These are phyloP conservation scores for Leptonema lineaticorne DNA, from an alignment of 1,140 invertebrate genomes.

Conservation along the genomic window DNA sequence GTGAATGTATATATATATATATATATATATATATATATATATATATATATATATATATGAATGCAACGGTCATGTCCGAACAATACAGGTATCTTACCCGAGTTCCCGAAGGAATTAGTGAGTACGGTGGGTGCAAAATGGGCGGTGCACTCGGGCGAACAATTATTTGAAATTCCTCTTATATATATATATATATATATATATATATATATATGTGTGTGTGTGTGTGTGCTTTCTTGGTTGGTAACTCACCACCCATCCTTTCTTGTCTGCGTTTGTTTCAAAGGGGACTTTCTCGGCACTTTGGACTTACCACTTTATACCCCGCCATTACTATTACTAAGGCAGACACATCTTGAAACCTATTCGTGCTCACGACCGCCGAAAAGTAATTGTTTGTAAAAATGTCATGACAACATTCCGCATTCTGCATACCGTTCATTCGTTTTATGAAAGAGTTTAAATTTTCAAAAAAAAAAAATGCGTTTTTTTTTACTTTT, in stretches of 20 bases:
- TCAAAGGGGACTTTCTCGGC: slow-evolving; percentile 22
- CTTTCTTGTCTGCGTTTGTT: slow-evolving; percentile 21
- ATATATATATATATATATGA: too few relatives aligned
- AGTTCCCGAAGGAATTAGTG: neutral
- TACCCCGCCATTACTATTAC: neutral
- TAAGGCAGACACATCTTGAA: too few relatives aligned
- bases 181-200: neutral
- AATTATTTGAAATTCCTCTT: slow-evolving; percentile 39
- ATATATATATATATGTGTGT: neutral
- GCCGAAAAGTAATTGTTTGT: too few relatives aligned
- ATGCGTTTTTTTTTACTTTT: too few relatives aligned
- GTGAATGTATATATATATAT: too few relatives aligned
- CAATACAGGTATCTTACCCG: neutral
- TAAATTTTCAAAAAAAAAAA: too few relatives aligned
- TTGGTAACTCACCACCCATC: slow-evolving; percentile 11
- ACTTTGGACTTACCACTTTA: slow-evolving; percentile 1
- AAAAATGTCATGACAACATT: too few relatives aligned
- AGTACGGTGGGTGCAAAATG: slow-evolving; percentile 5
- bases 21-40: too few relatives aligned
- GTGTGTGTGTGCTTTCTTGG: neutral
- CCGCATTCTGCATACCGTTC: too few relatives aligned
- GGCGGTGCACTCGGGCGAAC: slow-evolving; percentile 36
- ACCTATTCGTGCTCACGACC: too few relatives aligned
- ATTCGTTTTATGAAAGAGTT: too few relatives aligned
- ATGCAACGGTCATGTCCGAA: neutral